phyloP scores from a whole-genome alignment of 2,797 vertebrate genomes.

The Protosalanx chinensis region DNA sequence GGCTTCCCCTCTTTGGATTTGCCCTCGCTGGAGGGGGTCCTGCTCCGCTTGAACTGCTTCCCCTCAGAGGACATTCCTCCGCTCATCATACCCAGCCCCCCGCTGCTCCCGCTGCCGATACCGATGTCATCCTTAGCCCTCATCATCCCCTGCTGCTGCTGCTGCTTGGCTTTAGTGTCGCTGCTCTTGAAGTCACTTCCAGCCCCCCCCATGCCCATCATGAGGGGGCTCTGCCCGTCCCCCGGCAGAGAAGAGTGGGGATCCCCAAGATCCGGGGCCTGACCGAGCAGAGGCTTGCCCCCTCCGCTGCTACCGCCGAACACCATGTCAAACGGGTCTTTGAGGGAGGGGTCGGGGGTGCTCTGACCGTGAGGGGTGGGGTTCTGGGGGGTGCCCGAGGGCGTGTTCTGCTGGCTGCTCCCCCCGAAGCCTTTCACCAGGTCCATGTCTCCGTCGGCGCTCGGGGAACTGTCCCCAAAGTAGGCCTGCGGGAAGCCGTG shows the following conservation, averaged over 20 bases:
- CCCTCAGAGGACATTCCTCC: constrained; percentile 78
- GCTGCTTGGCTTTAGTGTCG: constrained; percentile 79
- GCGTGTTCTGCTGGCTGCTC: constrained; percentile 81
- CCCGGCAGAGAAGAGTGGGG: constrained; percentile 65
- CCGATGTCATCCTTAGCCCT: constrained; percentile 74
- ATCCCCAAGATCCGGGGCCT: constrained; percentile 84
- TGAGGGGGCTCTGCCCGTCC: constrained; percentile 89
- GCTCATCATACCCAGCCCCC: constrained; percentile 70
- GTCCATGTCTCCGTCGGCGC: constrained; percentile 91
- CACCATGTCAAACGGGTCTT: constrained; percentile 92
- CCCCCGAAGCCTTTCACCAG: constrained; percentile 90
- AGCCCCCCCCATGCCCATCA: constrained; percentile 65
- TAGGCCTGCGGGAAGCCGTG: constrained; percentile 88
- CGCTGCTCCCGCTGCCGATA: constrained; percentile 70
- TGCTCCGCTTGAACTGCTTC: constrained; percentile 92
- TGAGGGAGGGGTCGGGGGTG: constrained; percentile 75
- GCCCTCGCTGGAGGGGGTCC: constrained; percentile 93
- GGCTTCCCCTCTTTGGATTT: constrained; percentile 93
- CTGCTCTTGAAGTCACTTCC: constrained; percentile 78
- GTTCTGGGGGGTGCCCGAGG: constrained; percentile 78
- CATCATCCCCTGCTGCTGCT: constrained; percentile 63
- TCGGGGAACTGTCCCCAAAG: constrained; percentile 95
- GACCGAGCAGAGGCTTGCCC: constrained; percentile 72
- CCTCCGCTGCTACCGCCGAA: constrained; percentile 81
- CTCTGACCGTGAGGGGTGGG: constrained; percentile 72